Percentiles rank a stretch among this genome's conserved stretches.
phyloP scores from a whole-genome alignment of 2,888 invertebrate species.

The Drosophila nr. fundita region DNA sequence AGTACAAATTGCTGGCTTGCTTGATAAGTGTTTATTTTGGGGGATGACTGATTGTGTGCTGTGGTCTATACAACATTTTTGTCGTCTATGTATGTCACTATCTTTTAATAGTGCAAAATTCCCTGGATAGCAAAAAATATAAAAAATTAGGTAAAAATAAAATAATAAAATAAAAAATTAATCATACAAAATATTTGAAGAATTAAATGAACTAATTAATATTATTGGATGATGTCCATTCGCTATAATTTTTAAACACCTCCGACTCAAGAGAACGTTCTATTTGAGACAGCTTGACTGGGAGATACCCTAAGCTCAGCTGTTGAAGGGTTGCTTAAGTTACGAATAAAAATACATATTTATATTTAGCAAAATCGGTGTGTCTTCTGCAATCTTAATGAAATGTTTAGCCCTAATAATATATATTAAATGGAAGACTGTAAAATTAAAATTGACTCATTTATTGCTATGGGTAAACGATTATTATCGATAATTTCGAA shows the following conservation, averaged over 20 bases:
- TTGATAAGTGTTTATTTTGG: neutral
- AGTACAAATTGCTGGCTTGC: neutral
- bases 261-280: neutral
- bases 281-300: neutral
- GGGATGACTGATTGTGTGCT: neutral
- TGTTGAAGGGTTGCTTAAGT: too few species aligned
- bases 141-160: too few species aligned
- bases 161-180: neutral
- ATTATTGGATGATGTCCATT: neutral
- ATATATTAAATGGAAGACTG: neutral
- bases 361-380: too few species aligned
- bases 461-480: neutral
- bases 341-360: too few species aligned
- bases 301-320: neutral
- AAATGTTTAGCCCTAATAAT: too few species aligned
- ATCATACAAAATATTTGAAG: neutral
- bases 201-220: neutral
- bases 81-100: neutral
- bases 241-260: neutral
- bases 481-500: neutral
- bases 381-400: too few species aligned
- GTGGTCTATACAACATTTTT: neutral
- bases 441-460: neutral
- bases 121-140: neutral
- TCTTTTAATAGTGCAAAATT: neutral